Conservation (phyloP, 2,888 invertebrate species). For the Sinhomidia bicolor region DNA sequence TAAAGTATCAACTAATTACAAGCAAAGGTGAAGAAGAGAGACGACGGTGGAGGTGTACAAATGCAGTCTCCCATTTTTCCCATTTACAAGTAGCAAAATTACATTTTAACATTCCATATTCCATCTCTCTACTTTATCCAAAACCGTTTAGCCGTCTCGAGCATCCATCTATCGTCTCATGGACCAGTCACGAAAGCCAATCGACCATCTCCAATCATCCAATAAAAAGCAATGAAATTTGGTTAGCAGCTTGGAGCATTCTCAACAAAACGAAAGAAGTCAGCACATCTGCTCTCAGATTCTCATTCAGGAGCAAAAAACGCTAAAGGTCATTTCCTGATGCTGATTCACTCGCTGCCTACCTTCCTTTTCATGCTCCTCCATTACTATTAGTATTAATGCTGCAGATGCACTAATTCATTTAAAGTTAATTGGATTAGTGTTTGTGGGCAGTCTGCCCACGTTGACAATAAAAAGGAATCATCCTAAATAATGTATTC, state of each 20-base stretch:
- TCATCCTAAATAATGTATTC: too few relatives aligned
- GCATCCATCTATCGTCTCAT: constrained; percentile 58
- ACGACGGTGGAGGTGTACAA: constrained; percentile 9
- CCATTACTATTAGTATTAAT: too few relatives aligned
- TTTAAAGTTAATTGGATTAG: constrained; percentile 46
- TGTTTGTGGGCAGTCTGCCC: not conserved
- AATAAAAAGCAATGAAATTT: not conserved
- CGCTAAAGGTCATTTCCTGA: constrained; percentile 67
- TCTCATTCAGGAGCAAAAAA: not conserved
- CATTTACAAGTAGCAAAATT: too few relatives aligned
- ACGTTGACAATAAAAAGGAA: not conserved
- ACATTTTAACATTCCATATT: not conserved
- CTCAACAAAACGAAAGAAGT: not conserved
- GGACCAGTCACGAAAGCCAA: not conserved
- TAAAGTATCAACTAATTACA: constrained; percentile 39
- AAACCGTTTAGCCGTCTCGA: not conserved
- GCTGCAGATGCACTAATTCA: too few relatives aligned
- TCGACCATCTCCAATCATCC: not conserved
- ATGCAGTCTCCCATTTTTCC: constrained; percentile 2
- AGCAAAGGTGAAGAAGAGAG: constrained; percentile 4
- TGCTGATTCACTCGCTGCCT: not conserved
- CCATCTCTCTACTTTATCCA: not conserved
- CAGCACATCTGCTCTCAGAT: not conserved
- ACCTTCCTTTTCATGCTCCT: not conserved
- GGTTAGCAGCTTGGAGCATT: not conserved